Evolutionary conservation across 1,140 invertebrate species (phyloP).

Genomic region (Lordiphosa collinella): DNA sequence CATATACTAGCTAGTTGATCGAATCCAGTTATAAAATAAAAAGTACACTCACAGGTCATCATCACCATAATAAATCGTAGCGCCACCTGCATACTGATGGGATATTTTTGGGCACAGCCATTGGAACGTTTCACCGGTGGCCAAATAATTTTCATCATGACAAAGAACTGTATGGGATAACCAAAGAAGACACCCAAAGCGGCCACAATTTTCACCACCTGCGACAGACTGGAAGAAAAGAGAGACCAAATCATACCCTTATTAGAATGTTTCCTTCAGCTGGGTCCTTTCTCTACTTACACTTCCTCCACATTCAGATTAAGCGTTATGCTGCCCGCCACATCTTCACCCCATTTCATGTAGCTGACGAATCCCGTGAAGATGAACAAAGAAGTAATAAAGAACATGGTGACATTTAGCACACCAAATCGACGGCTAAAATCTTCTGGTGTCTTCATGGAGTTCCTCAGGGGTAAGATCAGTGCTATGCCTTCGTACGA

Average conservation of each 20-base stretch:
- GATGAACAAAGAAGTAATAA: conserved; percentile 87
- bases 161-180: conserved; percentile 93
- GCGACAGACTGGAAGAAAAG: conserved; percentile 81
- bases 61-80: conserved; percentile 82
- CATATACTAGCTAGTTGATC: too few relatives aligned
- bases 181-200: conserved; percentile 88
- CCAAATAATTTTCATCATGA: conserved; percentile 87
- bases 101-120: conserved; percentile 81
- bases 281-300: conserved; percentile 45
- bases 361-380: conserved; percentile 87
- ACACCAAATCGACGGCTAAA: conserved; percentile 90
- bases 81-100: conserved; percentile 60
- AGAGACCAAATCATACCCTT: conserved; percentile 3
- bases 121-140: conserved; percentile 80
- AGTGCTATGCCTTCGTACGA: conserved; percentile 90
- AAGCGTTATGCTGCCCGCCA: conserved; percentile 84
- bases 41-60: conserved; percentile 86
- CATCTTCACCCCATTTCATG: conserved; percentile 84
- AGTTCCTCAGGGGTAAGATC: conserved; percentile 92
- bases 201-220: conserved; percentile 85
- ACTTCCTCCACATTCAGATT: conserved; percentile 81
- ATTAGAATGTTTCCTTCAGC: neutral
- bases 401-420: conserved; percentile 88
- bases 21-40: too few relatives aligned
- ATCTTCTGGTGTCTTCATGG: conserved; percentile 88